These are phyloP conservation scores for Anoncus sp. DNA, from an alignment of 2,888 invertebrate species.

Conservation along the genomic window DNA sequence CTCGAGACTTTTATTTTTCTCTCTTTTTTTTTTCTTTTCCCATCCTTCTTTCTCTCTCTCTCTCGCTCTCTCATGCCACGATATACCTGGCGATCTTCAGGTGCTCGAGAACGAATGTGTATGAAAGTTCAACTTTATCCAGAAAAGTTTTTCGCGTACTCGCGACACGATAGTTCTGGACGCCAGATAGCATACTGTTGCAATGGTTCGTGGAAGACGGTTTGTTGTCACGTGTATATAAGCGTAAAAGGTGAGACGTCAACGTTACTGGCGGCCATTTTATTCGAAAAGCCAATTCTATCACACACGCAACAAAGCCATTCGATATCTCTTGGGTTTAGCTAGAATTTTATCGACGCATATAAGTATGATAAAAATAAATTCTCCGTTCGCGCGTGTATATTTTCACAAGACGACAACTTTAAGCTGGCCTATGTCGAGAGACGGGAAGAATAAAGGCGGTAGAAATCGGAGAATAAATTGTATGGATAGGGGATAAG, in stretches of 20 bases:
- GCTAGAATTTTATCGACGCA: not conserved
- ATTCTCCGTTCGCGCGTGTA: not conserved
- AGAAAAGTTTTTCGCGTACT: conserved; percentile 39
- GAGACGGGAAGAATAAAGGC: conserved; percentile 56
- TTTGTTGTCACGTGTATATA: conserved; percentile 6
- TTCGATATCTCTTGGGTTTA: conserved; percentile 16
- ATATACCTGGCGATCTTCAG: conserved; percentile 16
- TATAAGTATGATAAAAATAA: conserved; percentile 18
- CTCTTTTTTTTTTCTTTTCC: conserved; percentile 9
- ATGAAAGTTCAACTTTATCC: conserved; percentile 32
- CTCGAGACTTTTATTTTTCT: too few relatives aligned
- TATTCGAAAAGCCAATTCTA: conserved; percentile 18
- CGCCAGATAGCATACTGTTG: not conserved
- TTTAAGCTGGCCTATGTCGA: conserved; percentile 32
- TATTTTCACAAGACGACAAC: conserved; percentile 36
- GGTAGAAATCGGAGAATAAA: conserved; percentile 55
- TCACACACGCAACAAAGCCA: conserved; percentile 20
- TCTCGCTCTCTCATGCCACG: not conserved
- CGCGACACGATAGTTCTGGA: not conserved
- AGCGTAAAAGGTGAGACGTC: conserved; percentile 9
- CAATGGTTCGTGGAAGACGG: not conserved
- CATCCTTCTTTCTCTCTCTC: conserved; percentile 9
- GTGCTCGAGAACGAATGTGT: conserved; percentile 16
- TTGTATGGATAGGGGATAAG: conserved; percentile 62
- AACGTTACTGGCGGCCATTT: conserved; percentile 17